These are phyloP conservation scores for Adela reaumurella DNA, from an alignment of 2,888 invertebrate species.

Conservation along the genomic window DNA sequence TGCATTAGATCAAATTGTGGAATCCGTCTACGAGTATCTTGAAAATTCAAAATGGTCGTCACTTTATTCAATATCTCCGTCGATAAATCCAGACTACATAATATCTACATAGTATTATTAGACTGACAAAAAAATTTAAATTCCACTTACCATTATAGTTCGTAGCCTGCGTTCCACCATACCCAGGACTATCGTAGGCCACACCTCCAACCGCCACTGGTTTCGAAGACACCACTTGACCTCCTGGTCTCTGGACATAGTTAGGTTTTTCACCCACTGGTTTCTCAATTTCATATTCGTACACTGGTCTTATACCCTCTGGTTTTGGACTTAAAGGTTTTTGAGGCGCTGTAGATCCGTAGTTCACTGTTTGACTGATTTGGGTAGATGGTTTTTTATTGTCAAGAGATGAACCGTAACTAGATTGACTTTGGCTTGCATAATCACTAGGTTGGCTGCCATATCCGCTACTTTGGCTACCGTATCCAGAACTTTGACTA, in stretches of 20 bases:
- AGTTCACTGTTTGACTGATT: too few relatives aligned
- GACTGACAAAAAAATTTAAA: too few relatives aligned
- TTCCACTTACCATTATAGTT: conserved; percentile 31
- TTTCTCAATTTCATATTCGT: conserved; percentile 33
- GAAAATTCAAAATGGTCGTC: too few relatives aligned
- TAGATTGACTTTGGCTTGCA: conserved; percentile 1
- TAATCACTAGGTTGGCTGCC: conserved; percentile 3
- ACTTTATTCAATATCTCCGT: too few relatives aligned
- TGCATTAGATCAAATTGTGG: too few relatives aligned
- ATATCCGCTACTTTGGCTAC: background rate
- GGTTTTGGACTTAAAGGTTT: conserved; percentile 14
- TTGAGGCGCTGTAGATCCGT: too few relatives aligned
- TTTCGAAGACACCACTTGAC: conserved; percentile 33
- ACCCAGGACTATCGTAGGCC: conserved; percentile 18
- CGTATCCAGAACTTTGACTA: conserved; percentile 7
- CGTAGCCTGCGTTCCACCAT: conserved; percentile 20
- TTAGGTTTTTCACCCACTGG: conserved; percentile 25
- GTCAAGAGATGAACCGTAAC: conserved; percentile 7
- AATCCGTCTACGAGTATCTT: too few relatives aligned
- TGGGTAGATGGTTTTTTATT: conserved; percentile 8
- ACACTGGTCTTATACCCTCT: conserved; percentile 34
- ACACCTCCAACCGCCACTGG: conserved; percentile 34
- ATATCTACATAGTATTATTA: too few relatives aligned
- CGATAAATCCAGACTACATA: too few relatives aligned
- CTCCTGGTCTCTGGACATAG: conserved; percentile 29